Percentiles rank a stretch among this genome's conserved stretches.
These are phyloP conservation scores for Siderastrea siderea DNA, from an alignment of 92 coral and sea anemone genomes.

Conservation along the genomic window DNA sequence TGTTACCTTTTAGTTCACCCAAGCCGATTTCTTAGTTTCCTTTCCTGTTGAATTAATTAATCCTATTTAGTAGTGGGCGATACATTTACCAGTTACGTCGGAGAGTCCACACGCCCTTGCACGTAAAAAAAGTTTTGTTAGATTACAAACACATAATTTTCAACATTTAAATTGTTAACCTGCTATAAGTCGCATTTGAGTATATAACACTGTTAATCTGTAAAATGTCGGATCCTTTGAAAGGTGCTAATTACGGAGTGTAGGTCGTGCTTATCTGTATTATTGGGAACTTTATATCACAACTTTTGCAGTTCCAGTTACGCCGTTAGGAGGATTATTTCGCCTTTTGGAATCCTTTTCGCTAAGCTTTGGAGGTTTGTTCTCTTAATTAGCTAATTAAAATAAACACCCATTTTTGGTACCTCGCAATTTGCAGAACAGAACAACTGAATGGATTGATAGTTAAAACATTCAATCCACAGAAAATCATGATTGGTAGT, in stretches of 20 bases:
- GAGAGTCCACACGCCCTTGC: neutral
- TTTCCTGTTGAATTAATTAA: too few relatives aligned
- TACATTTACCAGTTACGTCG: too few relatives aligned
- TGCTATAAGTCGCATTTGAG: neutral
- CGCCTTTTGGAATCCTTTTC: neutral
- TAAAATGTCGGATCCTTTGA: constrained; percentile 14
- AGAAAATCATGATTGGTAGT: too few relatives aligned
- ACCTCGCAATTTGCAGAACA: neutral
- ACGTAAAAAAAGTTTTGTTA: neutral
- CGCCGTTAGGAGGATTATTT: neutral
- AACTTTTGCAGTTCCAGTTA: constrained; percentile 1
- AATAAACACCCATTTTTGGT: neutral
- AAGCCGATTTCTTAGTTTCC: too few relatives aligned
- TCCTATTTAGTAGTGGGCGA: too few relatives aligned
- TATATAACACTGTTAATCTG: constrained; percentile 6
- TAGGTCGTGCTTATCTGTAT: constrained; percentile 1
- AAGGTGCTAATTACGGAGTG: constrained; percentile 5
- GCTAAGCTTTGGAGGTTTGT: neutral
- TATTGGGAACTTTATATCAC: neutral
- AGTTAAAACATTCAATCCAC: too few relatives aligned
- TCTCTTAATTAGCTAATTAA: neutral
- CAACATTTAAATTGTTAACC: neutral
- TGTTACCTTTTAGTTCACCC: too few relatives aligned
- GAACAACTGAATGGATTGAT: too few relatives aligned
- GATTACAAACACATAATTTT: neutral